A percentile compares a stretch with the other conserved stretches of the same genome.
Conservation (phyloP, 2,888 invertebrate genomes). For the Tetramorium bicarinatum region DNA sequence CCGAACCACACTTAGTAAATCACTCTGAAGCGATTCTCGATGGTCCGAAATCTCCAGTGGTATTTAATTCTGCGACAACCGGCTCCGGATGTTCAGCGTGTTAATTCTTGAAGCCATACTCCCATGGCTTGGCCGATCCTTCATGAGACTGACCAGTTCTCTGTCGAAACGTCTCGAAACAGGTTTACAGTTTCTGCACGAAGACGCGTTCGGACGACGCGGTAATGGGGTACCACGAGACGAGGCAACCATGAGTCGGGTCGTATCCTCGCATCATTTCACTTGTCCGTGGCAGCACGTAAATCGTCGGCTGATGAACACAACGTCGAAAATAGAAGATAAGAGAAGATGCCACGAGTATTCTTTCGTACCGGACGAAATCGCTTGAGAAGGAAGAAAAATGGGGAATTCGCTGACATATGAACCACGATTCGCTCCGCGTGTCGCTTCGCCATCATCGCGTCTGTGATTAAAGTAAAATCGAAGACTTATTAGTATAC, state of each 20-base stretch:
- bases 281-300: background rate
- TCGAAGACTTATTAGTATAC: background rate
- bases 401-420: conserved; percentile 10
- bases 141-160: conserved; percentile 26
- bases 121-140: background rate
- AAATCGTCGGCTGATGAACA: background rate
- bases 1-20: too few species aligned
- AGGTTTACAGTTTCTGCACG: background rate
- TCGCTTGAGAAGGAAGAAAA: background rate
- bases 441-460: background rate
- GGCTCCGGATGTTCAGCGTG: background rate
- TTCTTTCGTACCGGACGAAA: background rate
- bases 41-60: too few species aligned
- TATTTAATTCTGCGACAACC: too few species aligned
- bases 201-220: background rate
- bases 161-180: background rate
- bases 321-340: conserved; percentile 20
- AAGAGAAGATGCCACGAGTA: background rate
- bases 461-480: background rate
- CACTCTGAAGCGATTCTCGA: too few species aligned
- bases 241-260: background rate
- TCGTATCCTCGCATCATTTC: too few species aligned
- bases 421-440: conserved; percentile 38
- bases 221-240: conserved; percentile 58
- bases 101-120: background rate